These are phyloP conservation scores for Noctua pronuba DNA, from an alignment of 2,888 invertebrate genomes.

Conservation along the genomic window DNA sequence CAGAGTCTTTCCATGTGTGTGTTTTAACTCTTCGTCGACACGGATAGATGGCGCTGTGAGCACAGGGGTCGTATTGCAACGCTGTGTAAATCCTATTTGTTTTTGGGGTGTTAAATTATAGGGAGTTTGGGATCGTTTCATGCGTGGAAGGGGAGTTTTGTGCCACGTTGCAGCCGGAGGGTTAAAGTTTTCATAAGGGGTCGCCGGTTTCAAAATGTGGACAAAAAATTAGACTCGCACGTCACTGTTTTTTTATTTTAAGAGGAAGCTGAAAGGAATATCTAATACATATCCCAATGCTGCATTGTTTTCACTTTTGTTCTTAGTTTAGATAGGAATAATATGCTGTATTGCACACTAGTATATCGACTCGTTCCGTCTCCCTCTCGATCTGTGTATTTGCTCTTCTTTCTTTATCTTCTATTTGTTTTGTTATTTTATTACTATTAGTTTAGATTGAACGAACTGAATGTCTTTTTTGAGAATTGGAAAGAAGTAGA, in stretches of 20 bases:
- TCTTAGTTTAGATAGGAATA: not conserved
- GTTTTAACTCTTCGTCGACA: not conserved
- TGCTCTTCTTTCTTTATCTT: not conserved
- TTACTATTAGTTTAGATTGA: not conserved
- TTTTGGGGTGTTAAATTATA: slow-evolving; percentile 47
- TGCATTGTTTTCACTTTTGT: not conserved
- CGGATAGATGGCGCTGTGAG: slow-evolving; percentile 56
- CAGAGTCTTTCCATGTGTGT: slow-evolving; percentile 25
- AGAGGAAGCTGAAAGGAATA: not conserved
- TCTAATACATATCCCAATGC: not conserved
- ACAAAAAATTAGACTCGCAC: not conserved
- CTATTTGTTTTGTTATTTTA: not conserved
- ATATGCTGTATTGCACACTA: not conserved
- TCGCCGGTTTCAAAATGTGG: slow-evolving; percentile 23
- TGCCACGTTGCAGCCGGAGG: slow-evolving; percentile 43
- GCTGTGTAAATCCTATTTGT: slow-evolving; percentile 52
- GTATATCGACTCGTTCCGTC: not conserved
- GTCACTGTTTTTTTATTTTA: slow-evolving; percentile 3
- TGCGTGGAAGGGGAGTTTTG: slow-evolving; percentile 38
- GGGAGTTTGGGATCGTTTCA: slow-evolving; percentile 45
- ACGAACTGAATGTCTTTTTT: not conserved
- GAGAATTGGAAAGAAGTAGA: not conserved
- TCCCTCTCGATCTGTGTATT: not conserved
- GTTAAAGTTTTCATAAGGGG: slow-evolving; percentile 46
- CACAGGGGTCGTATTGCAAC: slow-evolving; percentile 48